Evolutionary conservation across 2,113 vertebrate genomes (phyloP), one percentile per base, ranked within the genome.

Genomic region (Oplegnathus fasciatus): DNA sequence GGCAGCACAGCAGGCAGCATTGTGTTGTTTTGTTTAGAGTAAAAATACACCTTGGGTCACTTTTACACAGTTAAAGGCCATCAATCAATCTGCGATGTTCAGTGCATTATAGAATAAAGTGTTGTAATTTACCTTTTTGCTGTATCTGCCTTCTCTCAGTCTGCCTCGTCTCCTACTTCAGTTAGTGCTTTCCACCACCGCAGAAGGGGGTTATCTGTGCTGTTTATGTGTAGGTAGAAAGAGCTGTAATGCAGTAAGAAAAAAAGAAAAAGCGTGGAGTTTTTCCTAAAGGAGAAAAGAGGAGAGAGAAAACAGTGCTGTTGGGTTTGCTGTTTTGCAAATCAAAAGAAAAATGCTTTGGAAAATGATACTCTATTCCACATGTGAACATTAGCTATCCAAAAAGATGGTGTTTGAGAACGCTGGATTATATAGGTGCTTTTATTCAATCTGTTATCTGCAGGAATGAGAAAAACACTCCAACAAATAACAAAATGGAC

Each of bases 51-150:
- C 26, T 66, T 62, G 61, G 70, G 73, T 73, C 80, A 82, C 80
- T 74, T 87, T 75, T 28, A 74, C 54, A 37, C 67, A 67, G 61
- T 37, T 57, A 74, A 69, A 80, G 57, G 24, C 72, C 70, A 72
- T 82, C 82, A 75, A 62, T 88, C 86, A 81, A 17, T 67, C 64
- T 3, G 28, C 34, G 52, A 54, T 81, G 82, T 70, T 83, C 55
- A 71, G 37, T 55, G 75, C 68, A 61, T 90, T 76, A 78, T 67
- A 66, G 67, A 58, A 78, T 48, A 71, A 86, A 86, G 60, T 78
- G 54, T 77, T 83, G 71, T 75, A 81, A 88, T 88, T 84, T 75
- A 69, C 60, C 48, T 74, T 46, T 87, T 55, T 44, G 42, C 37
- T 68, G 60, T 44, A 11, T 74, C 57, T 37, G 24, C 24, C n/a